Base-by-base conservation (phyloP, 2,113 vertebrate genomes). In the Grus americana region DNA sequence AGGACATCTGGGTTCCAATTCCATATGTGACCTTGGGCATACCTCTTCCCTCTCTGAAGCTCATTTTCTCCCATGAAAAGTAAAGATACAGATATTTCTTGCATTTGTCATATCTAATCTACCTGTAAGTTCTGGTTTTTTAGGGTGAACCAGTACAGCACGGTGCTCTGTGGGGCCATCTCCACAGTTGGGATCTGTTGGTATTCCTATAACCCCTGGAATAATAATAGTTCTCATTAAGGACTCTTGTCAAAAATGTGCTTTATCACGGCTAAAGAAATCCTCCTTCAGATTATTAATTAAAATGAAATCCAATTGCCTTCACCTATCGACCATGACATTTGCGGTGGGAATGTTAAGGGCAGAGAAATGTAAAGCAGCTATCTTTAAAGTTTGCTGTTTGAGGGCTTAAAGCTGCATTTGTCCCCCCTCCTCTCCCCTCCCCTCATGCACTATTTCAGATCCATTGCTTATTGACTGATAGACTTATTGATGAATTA, bases 401-500 rank as follows among this genome's bases (percentile, higher is more conserved):
- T 49, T 83, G 81, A 95, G 92, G 46, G 46, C 40, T 65, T 44
- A 49, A 78, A 91, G 66, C 59, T 44, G 49, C 16, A 2, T 62
- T 84, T 79, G 18, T 50, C 30, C 67, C 32, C 71, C 55, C 54
- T 88, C 47, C 38, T 79, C n/a, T 74, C 24, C 26, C 66, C 79
- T 91, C 40, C 32, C 38, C 3, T 34, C 9, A n/a, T 15, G 30
- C 55, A 44, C 67, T 32, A 12, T 63, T 67, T 83, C 80, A 52
- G 59, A 82, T 71, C 68, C 79, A 68, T 93, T 83, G 46, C 86
- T 92, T 96, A 96, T 85, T 91, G 97, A 97, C 84, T 91, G 92
- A 90, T 96, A 75, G 87, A 88, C 79, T 88, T 95, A 96, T 94
- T 68, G 96, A 97, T 88, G 87, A 94, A 96, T 57, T 85, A 91